Evolutionary conservation across 2,888 invertebrate species (phyloP), one percentile per base, ranked within the genome.

Genomic region (Temnothorax rugatulus): DNA sequence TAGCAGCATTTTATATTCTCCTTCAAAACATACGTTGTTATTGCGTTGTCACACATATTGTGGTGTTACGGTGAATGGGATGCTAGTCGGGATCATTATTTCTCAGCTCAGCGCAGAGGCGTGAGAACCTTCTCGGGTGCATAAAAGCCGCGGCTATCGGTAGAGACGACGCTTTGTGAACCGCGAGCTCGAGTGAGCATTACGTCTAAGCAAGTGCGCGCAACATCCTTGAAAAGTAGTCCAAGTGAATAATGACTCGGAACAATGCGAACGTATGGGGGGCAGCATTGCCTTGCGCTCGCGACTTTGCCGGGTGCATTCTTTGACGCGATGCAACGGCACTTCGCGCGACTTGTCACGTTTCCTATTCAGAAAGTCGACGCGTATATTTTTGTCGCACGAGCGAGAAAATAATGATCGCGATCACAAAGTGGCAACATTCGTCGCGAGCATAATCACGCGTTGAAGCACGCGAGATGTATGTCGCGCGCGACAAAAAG

Each of bases 201-300:
- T 82, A 83, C 47, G 69, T 61, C 82, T 82, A 82, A 82, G 82
- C 82, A 74, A 74, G 82, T 71, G 57, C 86, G 69, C 66, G 84
- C 87, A 86, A 87, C 85, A 86, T 89, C 85, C 91, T 88, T 84
- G 89, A 91, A 91, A 92, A 92, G 89, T 92, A 91, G 92, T 86
- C 87, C 92, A 87, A 92, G 92, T 91, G 92, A 91, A 91, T 91
- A 92, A 92, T 92, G 88, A 91, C 85, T 75, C 84, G 87, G 91
- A 91, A 92, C 93, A 92, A 92, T 90, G 91, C 89, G 87, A 88
- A 86, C 82, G 52, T 85, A 52, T 25, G n/a, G 4, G 18, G 21
- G 15, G 84, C 86, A 69, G 69, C 66, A 63, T 76, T 81, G 82
- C 68, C 57, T 68, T 15, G 38, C 47, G 76, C 44, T 21, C 41